Conservation (phyloP, 2,797 vertebrate species). For the Acrossocheilus wenchowensis region DNA sequence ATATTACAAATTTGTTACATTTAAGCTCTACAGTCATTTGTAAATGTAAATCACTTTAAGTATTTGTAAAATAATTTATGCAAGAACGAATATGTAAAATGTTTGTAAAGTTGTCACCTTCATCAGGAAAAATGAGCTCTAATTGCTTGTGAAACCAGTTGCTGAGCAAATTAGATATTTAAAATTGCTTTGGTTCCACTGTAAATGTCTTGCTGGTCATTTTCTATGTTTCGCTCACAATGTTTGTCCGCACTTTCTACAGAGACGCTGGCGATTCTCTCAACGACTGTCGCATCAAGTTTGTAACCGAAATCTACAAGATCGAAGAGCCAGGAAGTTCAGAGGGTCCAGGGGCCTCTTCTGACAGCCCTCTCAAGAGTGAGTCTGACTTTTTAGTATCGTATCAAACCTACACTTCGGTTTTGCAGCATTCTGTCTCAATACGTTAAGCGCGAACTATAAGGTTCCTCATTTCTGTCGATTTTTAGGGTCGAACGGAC, state of each 20-base stretch:
- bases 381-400: slow-evolving; percentile 63
- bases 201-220: background rate
- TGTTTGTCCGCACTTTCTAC: background rate
- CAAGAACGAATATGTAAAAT: too few species aligned
- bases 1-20: too few species aligned
- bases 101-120: background rate
- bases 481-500: slow-evolving; percentile 87
- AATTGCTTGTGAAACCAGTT: background rate
- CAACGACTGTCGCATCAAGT: slow-evolving; percentile 88
- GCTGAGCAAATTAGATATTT: background rate
- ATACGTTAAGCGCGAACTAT: too few species aligned
- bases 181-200: background rate
- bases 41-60: too few species aligned
- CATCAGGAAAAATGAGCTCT: too few species aligned
- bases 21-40: too few species aligned
- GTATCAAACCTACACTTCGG: background rate
- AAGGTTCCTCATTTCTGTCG: background rate
- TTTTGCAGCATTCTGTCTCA: too few species aligned
- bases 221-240: background rate
- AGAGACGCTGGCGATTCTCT: slow-evolving; percentile 89
- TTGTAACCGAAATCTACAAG: slow-evolving; percentile 94
- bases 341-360: slow-evolving; percentile 71
- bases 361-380: slow-evolving; percentile 86
- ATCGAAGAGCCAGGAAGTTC: slow-evolving; percentile 88
- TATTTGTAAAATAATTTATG: too few species aligned